A percentile compares a stretch with the other conserved stretches of the same genome.
Conservation (phyloP, 1,140 invertebrate genomes). For the Plodia interpunctella region DNA sequence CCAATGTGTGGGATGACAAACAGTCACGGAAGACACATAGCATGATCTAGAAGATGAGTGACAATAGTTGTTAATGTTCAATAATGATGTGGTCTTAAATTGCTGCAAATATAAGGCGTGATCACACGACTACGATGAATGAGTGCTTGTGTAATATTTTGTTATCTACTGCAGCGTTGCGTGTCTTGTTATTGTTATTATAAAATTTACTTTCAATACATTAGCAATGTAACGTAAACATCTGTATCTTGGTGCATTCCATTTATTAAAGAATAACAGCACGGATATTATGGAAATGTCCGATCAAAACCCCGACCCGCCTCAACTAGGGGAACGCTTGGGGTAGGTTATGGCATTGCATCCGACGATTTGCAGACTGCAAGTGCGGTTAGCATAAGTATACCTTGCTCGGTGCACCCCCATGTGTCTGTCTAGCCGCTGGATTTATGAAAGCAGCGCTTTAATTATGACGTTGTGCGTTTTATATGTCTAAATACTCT, state of each 20-base stretch:
- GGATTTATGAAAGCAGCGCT: slow-evolving; percentile 61
- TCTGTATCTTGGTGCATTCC: slow-evolving; percentile 11
- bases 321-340: slow-evolving; percentile 64
- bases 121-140: background rate
- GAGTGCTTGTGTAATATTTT: background rate
- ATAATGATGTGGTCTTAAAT: background rate
- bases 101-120: background rate
- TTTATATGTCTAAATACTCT: slow-evolving; percentile 15
- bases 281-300: slow-evolving; percentile 66
- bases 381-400: slow-evolving; percentile 68
- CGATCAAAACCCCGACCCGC: slow-evolving; percentile 63
- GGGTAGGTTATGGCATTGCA: slow-evolving; percentile 72
- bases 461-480: slow-evolving; percentile 53
- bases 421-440: slow-evolving; percentile 63
- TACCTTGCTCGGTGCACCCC: slow-evolving; percentile 45
- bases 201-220: slow-evolving; percentile 14
- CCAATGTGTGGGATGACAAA: too few species aligned
- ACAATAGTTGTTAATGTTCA: background rate
- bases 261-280: slow-evolving; percentile 32
- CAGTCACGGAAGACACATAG: too few species aligned
- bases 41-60: too few species aligned
- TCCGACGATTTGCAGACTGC: slow-evolving; percentile 60
- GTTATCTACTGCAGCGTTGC: background rate
- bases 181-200: slow-evolving; percentile 10
- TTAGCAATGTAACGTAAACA: slow-evolving; percentile 24